These are phyloP conservation scores for Mimumesa dahlbomi DNA, from an alignment of 2,888 invertebrate genomes.

Conservation along the genomic window DNA sequence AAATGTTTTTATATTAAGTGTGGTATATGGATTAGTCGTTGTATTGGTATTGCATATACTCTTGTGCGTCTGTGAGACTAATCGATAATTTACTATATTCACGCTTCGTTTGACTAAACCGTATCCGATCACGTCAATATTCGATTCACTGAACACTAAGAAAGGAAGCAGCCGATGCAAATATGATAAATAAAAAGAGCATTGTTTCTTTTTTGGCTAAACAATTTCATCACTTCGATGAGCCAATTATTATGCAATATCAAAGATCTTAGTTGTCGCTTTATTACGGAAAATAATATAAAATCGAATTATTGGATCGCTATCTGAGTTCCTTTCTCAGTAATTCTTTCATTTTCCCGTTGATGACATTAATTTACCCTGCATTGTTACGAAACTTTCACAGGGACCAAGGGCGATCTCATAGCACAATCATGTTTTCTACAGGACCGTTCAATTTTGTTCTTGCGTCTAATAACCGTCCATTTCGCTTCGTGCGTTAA, in stretches of 20 bases:
- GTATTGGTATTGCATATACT: background rate
- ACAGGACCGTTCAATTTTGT: conserved; percentile 46
- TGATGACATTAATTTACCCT: background rate
- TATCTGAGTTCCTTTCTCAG: too few species aligned
- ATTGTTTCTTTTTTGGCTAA: too few species aligned
- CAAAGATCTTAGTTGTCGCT: too few species aligned
- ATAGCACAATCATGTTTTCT: conserved; percentile 31
- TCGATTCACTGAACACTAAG: background rate
- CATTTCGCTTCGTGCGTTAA: conserved; percentile 60
- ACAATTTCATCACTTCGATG: too few species aligned
- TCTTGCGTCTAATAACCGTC: conserved; percentile 37
- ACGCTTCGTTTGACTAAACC: background rate
- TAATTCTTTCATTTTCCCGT: background rate
- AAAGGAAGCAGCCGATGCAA: too few species aligned
- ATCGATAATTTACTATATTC: background rate
- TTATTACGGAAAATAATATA: too few species aligned
- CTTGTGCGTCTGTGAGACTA: background rate
- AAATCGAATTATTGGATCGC: too few species aligned
- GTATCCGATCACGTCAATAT: background rate
- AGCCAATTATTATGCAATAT: too few species aligned
- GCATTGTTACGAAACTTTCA: too few species aligned
- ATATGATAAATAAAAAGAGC: too few species aligned
- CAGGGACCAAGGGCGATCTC: background rate
- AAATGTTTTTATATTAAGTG: too few species aligned
- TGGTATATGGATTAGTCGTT: background rate